A percentile compares a stretch with the other conserved stretches of the same genome.
phyloP scores from a whole-genome alignment of 1,140 invertebrate genomes.

The Heliconius melpomene region DNA sequence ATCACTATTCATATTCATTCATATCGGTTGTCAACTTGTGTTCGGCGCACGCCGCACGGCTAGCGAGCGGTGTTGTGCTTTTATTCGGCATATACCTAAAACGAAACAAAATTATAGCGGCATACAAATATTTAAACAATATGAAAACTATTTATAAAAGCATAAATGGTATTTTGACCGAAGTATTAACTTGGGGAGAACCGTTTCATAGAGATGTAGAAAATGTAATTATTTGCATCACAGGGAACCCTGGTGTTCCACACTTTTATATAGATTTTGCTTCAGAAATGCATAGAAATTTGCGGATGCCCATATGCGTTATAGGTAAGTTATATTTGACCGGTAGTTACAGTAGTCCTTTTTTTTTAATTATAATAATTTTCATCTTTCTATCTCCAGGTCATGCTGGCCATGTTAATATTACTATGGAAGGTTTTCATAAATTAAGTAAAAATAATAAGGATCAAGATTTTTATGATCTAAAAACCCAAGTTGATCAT shows the following conservation, averaged over 20 bases:
- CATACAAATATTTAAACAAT: conserved; percentile 8
- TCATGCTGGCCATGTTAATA: conserved; percentile 58
- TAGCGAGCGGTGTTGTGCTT: not conserved
- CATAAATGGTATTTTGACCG: conserved; percentile 56
- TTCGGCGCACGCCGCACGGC: not conserved
- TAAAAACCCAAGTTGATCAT: conserved; percentile 65
- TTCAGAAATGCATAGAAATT: conserved; percentile 51
- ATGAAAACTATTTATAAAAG: conserved; percentile 54
- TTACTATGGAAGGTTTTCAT: conserved; percentile 8
- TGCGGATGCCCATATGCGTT: conserved; percentile 60
- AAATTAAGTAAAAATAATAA: conserved; percentile 6
- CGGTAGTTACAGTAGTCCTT: not conserved
- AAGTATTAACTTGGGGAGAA: conserved; percentile 58
- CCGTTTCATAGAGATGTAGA: conserved; percentile 51
- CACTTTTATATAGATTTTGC: conserved; percentile 71
- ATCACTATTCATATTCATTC: not conserved
- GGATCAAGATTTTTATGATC: conserved; percentile 55
- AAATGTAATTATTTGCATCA: conserved; percentile 68
- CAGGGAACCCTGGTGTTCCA: conserved; percentile 68
- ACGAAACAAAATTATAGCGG: not conserved
- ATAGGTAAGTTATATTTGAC: conserved; percentile 48
- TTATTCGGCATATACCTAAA: not conserved
- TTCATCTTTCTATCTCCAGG: conserved; percentile 52
- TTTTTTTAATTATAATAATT: not conserved
- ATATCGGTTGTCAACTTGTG: not conserved